Evolutionary conservation across 2,888 invertebrate species (phyloP), one percentile per base, ranked within the genome.

Genomic region (Rhagonycha fulva): DNA sequence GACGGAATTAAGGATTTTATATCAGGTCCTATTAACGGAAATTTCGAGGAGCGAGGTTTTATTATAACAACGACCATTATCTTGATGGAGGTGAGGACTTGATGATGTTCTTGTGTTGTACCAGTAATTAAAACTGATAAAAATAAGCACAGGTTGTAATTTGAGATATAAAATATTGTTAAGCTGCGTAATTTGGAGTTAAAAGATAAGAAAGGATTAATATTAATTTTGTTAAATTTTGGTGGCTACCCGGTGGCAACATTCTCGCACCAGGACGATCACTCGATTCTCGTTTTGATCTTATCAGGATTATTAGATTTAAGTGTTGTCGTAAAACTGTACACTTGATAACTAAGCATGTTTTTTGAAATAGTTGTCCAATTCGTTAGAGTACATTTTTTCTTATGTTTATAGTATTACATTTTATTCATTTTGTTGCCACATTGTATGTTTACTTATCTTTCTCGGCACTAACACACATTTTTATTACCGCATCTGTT

Each of bases 321-420:
- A 84, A 85, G 84, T 83, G 83, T 83, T 84, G 83, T 84, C 84
- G 82, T 85, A 85, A 85, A 85, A 82, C 83, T 81, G 82, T 83
- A 82, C 81, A 84, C 84, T 84, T 85, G 84, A 85, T 84, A 83
- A 83, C 83, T 81, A 72, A 75, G 71, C 68, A 68, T 69, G 69
- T 62, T 9, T 47, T 68, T 32, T 62, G 61, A 63, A 47, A 61
- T 62, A 78, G 78, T 74, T 71, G 78, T 14, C 76, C 78, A 78
- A 68, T 69, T 74, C 71, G 74, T 73, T 78, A 28, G 26, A 28
- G 62, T 28, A 68, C 10, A 30, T 68, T 66, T 66, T 63, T 24
- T 66, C 47, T 47, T 47, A 47, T 47, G 47, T 47, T 47, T 47
- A 47, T 47, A 47, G 47, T 47, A n/a, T n/a, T 2, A 47, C 47